These are phyloP conservation scores for Bombylius discolor DNA, from an alignment of 2,888 invertebrate genomes.

Conservation along the genomic window DNA sequence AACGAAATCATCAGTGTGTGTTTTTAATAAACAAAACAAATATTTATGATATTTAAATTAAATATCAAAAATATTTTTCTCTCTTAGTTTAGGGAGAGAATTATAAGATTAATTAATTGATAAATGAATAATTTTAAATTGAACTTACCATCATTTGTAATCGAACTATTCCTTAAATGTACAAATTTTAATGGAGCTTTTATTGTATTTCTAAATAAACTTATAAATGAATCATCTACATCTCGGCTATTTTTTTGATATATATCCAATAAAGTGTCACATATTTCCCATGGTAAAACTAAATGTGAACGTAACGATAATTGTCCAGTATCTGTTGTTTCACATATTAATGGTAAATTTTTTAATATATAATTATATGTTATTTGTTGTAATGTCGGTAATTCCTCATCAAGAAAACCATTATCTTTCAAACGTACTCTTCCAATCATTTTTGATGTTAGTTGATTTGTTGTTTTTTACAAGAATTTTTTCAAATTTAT, in stretches of 20 bases:
- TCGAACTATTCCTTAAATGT: constrained; percentile 53
- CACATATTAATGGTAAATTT: constrained; percentile 31
- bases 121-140: too few relatives aligned
- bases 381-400: constrained; percentile 33
- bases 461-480: too few relatives aligned
- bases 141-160: constrained; percentile 51
- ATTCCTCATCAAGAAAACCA: constrained; percentile 34
- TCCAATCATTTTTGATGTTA: constrained; percentile 27
- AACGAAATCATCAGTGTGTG: too few relatives aligned
- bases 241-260: constrained; percentile 37
- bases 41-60: too few relatives aligned
- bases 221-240: constrained; percentile 54
- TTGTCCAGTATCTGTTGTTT: constrained; percentile 22
- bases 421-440: constrained; percentile 36
- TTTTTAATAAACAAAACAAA: too few relatives aligned
- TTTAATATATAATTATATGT: constrained; percentile 33
- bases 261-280: constrained; percentile 42
- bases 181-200: constrained; percentile 56
- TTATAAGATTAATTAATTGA: too few relatives aligned
- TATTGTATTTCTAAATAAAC: constrained; percentile 53
- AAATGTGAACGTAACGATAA: constrained; percentile 42
- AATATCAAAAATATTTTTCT: too few relatives aligned
- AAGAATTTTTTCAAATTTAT: too few relatives aligned
- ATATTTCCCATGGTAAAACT: constrained; percentile 55
- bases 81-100: too few relatives aligned